Base-by-base conservation (phyloP, 2,888 invertebrate genomes). In the Octonoba sinensis region DNA sequence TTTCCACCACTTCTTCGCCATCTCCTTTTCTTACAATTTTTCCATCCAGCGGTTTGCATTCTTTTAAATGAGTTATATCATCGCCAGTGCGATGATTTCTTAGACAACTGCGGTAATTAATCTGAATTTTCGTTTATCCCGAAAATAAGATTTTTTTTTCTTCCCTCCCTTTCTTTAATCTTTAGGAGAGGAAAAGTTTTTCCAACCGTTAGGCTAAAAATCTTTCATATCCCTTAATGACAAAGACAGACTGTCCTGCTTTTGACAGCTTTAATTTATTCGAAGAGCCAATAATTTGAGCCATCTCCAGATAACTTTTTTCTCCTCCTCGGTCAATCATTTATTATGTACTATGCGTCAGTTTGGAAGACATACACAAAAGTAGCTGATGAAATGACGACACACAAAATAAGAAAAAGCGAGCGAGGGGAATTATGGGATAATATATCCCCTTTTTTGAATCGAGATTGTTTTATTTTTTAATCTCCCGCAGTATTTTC, bases 101-200 rank as follows among this genome's bases (percentile, higher is more conserved):
- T 82, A 82, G 82, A 75, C 82, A 82, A 75, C 62, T 71, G 75
- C 70, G 71, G 75, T 82, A 82, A 82, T 82, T 82, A 82, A 82
- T 82, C 82, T 82, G 82, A 82, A 82, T 82, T 81, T 82, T 82
- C 82, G 82, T 82, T 82, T 82, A 82, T 75, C 79, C 79, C 69
- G 79, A 81, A 81, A 81, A 81, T 81, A 81, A 81, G 79, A 81
- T 73, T 47, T 73, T 69, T 79, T 69, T 62, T 59, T 47, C 22
- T 44, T 70, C 44, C 44, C 46, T 51, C 72, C 79, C 59, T 67
- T 75, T 75, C 75, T 75, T 81, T 82, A 75, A 74, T 82, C 75
- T 74, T 70, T 57, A 65, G 74, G 56, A 60, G 44, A 44, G 82
- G 71, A 70, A 59, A 75, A 82, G 75, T 82, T 82, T 82, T 82